A percentile compares a stretch with the other conserved stretches of the same genome.
phyloP scores from a whole-genome alignment of 1,140 invertebrate species.

The Drosophila insularis region DNA sequence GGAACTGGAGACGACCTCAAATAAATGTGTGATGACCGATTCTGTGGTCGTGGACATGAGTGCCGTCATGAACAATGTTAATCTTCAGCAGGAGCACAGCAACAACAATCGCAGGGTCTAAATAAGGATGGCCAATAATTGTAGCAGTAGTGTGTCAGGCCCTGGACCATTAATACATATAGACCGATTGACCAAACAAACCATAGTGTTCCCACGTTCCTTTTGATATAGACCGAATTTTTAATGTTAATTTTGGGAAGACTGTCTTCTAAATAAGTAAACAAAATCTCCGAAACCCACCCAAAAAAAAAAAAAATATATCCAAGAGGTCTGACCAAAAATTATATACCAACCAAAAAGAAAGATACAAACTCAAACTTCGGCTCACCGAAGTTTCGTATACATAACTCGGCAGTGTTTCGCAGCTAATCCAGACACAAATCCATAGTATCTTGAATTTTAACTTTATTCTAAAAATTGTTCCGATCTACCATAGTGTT shows the following conservation, averaged over 20 bases:
- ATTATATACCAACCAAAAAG: not conserved
- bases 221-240: slow-evolving; percentile 28
- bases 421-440: too few relatives aligned
- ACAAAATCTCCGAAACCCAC: slow-evolving; percentile 32
- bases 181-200: slow-evolving; percentile 50
- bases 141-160: slow-evolving; percentile 27
- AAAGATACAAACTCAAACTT: not conserved
- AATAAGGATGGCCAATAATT: not conserved
- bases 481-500: not conserved
- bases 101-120: slow-evolving; percentile 65
- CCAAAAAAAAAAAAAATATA: slow-evolving; percentile 18
- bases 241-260: slow-evolving; percentile 16
- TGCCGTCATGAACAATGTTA: slow-evolving; percentile 76
- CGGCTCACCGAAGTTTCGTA: not conserved
- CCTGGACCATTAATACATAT: slow-evolving; percentile 10
- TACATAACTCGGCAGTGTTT: not conserved
- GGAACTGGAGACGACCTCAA: slow-evolving; percentile 59
- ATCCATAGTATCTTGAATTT: too few relatives aligned
- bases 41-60: slow-evolving; percentile 79
- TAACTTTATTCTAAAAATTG: not conserved
- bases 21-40: slow-evolving; percentile 64
- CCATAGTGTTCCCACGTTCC: slow-evolving; percentile 54
- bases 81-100: slow-evolving; percentile 70
- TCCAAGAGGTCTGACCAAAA: slow-evolving; percentile 43
- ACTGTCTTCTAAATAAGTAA: slow-evolving; percentile 36